phyloP scores from a whole-genome alignment of 1,140 invertebrate species.

The Neodiprion virginianus region DNA sequence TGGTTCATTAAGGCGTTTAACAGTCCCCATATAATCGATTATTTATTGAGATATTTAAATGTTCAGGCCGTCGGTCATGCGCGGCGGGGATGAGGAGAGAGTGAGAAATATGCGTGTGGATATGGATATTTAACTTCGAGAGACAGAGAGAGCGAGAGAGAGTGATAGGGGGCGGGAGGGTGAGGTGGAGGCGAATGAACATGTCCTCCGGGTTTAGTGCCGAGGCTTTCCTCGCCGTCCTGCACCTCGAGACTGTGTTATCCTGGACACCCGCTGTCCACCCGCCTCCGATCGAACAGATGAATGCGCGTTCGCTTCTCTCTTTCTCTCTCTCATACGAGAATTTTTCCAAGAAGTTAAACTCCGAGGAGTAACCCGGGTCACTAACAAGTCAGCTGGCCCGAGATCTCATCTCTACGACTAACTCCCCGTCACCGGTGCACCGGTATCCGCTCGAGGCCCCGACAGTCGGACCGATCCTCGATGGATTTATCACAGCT shows the following conservation, averaged over 20 bases:
- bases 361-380: neutral
- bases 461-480: too few relatives aligned
- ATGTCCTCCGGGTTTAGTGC: constrained; percentile 42
- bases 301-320: constrained; percentile 20
- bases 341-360: too few relatives aligned
- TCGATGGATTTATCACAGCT: too few relatives aligned
- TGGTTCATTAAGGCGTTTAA: constrained; percentile 51
- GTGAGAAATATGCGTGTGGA: constrained; percentile 34
- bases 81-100: constrained; percentile 20
- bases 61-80: constrained; percentile 30
- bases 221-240: constrained; percentile 14
- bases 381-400: neutral
- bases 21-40: constrained; percentile 50
- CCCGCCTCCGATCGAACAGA: neutral
- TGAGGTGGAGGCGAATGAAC: constrained; percentile 37
- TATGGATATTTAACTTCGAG: constrained; percentile 41
- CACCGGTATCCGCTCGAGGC: too few relatives aligned
- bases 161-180: neutral
- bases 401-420: too few relatives aligned
- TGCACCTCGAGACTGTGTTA: constrained; percentile 27
- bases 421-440: too few relatives aligned
- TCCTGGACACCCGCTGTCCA: constrained; percentile 44
- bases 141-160: neutral
- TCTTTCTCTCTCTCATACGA: neutral
- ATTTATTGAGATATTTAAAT: constrained; percentile 52